Evolutionary conservation across 2,113 vertebrate species (phyloP), one percentile per base, ranked within the genome.

Genomic region (Ceratotherium simum): DNA sequence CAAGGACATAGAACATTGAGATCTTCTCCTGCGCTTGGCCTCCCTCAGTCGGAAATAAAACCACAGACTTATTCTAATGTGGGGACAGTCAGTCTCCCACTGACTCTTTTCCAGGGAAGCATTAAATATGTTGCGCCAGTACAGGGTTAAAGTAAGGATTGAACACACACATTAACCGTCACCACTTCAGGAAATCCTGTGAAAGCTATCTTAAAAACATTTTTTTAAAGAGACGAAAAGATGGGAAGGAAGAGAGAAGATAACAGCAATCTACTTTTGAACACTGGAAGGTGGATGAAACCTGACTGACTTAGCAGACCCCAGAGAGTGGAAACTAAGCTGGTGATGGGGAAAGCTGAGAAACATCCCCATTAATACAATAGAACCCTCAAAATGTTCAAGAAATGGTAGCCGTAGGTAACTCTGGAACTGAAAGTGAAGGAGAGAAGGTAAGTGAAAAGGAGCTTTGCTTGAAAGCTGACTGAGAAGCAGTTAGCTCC

Each of bases 131-230:
- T 23, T 33, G 0, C 84, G 29, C 36, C 39, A 80, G 18, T 6
- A 73, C 25, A n/a, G 2, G n/a, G 21, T 81, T 83, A 79, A 93
- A 62, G 23, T 36, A 81, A 75, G 46, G 23, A 39, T 13, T 88
- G 23, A 51, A 46, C 46, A 80, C 20, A 75, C 10, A 58, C 51
- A 70, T 21, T 72, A 64, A 82, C 51, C 65, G 54, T 60, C 14
- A 93, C 27, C 33, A 90, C 21, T 90, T 96, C 54, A 33, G 48
- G 51, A 96, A 90, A 62, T 97, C 54, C 9, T 78, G 60, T 56
- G 70, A 96, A 89, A 81, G 42, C 29, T 48, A 64, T 62, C 31
- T 73, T 67, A 62, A 87, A 87, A 33, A n/a, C 3, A 36, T 48
- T 54, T 60, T 42, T 67, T 73, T 54, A 14, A 94, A 78, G 51